These are phyloP conservation scores for Lasius fuliginosus DNA, from an alignment of 2,888 invertebrate genomes.

Conservation along the genomic window DNA sequence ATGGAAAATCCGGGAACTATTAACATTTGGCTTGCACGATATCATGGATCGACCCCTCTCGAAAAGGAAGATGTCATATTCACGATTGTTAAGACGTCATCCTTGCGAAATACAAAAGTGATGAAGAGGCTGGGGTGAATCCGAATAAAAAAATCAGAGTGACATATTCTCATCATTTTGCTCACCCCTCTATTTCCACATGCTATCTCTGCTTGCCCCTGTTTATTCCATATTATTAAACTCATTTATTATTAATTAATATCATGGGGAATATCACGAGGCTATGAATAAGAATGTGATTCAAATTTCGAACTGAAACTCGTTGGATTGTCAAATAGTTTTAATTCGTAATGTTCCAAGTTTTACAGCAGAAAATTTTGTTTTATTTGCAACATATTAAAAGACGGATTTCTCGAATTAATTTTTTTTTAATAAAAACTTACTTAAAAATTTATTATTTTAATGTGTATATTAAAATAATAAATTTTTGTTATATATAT, in stretches of 20 bases:
- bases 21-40: conserved; percentile 61
- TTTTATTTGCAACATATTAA: neutral
- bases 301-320: neutral
- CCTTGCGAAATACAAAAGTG: conserved; percentile 73
- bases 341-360: neutral
- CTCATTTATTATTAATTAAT: conserved; percentile 64
- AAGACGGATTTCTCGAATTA: neutral
- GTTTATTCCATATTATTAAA: conserved; percentile 75
- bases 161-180: conserved; percentile 67
- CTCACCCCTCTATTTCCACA: conserved; percentile 51
- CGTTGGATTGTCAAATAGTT: neutral
- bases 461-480: too few relatives aligned
- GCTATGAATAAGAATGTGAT: conserved; percentile 6
- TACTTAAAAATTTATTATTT: neutral
- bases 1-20: conserved; percentile 53
- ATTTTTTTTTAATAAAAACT: neutral
- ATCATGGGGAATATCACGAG: neutral
- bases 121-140: conserved; percentile 71
- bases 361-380: neutral
- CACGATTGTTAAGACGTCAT: conserved; percentile 80
- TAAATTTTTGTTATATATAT: too few relatives aligned
- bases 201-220: conserved; percentile 65
- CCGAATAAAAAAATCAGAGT: conserved; percentile 70
- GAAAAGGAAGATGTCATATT: conserved; percentile 76
- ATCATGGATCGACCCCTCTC: conserved; percentile 65